Base-by-base conservation (phyloP, 2,888 invertebrate species). In the Philhelius pedissequus region DNA sequence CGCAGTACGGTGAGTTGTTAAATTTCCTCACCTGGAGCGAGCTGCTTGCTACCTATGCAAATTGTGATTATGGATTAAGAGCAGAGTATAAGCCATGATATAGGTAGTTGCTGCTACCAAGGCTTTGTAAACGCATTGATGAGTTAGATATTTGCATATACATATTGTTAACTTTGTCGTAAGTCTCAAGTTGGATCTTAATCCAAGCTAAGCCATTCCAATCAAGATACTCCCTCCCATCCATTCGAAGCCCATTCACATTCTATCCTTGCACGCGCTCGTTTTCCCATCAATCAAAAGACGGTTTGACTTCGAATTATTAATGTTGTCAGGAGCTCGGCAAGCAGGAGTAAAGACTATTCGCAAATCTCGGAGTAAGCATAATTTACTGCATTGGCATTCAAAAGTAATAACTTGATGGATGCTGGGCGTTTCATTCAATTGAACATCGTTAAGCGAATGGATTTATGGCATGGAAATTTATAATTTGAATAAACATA, bases 11-110 rank as follows among this genome's bases (percentile, higher is more conserved):
- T 64, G 56, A 66, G 73, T 79, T 73, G 73, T 79, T 71, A 38
- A 50, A 66, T 66, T 71, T 71, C 66, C 22, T 43, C 78, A 73
- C 78, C 73, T 66, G 78, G 78, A 66, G 58, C 7, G 27, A 43
- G 18, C 15, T 45, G 40, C n/a, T n/a, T 25, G 66, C 56, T 30
- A 25, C 18, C 5, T 56, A 56, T 64, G 45, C 25, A 66, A 73
- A 60, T 43, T 50, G n/a, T n/a, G 38, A 9, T 22, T 22, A 15
- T 27, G 66, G 40, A 71, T 64, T 70, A 45, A 38, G 71, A 32
- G 77, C 9, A 25, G 11, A 45, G 20, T 11, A 4, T 25, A 48
- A 48, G 48, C 8, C 20, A 27, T 50, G 38, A 52, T 70, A 45
- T 64, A 48, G 52, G n/a, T n/a, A n/a, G n/a, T n/a, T n/a, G n/a